phyloP scores from a whole-genome alignment of 2,113 vertebrate genomes.

The Rhipidura dahli region DNA sequence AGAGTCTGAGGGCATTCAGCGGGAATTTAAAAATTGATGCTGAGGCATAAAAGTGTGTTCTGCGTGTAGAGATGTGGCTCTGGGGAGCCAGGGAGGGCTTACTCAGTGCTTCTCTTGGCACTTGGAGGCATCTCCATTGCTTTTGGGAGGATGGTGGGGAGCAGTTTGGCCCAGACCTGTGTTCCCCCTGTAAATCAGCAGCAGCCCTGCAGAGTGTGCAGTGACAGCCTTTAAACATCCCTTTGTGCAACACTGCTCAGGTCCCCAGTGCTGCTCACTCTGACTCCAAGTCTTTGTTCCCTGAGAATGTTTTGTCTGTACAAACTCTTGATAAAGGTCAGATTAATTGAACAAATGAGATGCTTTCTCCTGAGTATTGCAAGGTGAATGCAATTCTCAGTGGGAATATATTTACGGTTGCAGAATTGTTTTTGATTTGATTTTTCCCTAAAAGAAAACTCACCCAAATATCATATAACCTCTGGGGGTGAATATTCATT shows the following conservation, averaged over 20 bases:
- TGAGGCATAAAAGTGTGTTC: neutral
- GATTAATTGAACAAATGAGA: conserved; percentile 39
- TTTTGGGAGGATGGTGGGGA: neutral
- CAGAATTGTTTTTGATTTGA: neutral
- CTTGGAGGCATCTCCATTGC: neutral
- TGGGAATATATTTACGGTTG: neutral
- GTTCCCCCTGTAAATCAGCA: neutral
- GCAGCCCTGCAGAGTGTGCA: neutral
- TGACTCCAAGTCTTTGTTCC: neutral
- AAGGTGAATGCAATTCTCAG: conserved; percentile 1
- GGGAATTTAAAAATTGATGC: neutral
- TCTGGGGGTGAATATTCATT: conserved; percentile 19
- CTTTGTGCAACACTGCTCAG: neutral
- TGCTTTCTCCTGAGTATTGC: neutral
- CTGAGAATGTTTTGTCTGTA: neutral
- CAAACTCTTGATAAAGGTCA: conserved; percentile 49
- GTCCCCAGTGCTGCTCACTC: neutral
- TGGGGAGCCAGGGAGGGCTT: neutral
- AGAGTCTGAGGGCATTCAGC: neutral
- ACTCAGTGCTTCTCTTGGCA: neutral
- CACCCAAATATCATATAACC: neutral
- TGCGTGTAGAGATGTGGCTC: neutral
- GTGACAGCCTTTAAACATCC: neutral
- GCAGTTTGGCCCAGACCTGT: neutral
- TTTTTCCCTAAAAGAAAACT: conserved; percentile 11